Base-by-base conservation (phyloP, 92 coral and sea anemone species). In the Porites divaricata region DNA sequence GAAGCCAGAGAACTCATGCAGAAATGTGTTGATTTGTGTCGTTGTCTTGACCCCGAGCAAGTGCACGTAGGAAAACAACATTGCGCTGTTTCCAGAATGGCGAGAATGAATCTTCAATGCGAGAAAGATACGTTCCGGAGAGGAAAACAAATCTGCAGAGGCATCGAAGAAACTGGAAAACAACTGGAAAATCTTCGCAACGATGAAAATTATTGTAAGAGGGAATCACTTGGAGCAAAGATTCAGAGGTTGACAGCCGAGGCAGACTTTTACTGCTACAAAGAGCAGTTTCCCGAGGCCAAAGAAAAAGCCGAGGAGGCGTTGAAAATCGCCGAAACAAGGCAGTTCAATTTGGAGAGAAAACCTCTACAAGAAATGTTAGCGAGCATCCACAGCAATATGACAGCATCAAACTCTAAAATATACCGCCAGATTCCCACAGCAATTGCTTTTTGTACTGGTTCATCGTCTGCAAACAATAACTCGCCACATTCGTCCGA, bases 401-500 rank as follows among this genome's bases (percentile, higher is more conserved):
- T 75, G 1, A 26, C 49, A 15, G 67, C 19, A 21, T 8, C 79
- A 15, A 54, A 28, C 20, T 2, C 20, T 26, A 12, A 21, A 52
- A 2, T 28, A 75, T 75, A n/a, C 25, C 17, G 79, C 15, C 15
- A 56, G 48, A 16, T 11, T 26, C 65, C 21, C 24, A 23, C 21
- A 35, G 20, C 45, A 7, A 65, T 22, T 11, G 70, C 61, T 62
- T 77, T 72, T 21, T 78, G 74, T 49, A 63, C 66, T 20, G 77
- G 57, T 16, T 61, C 62, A 17, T 17, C 21, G 35, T 54, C 57
- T 8, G 25, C 72, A 26, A 20, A 64, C 49, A 78, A 35, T 8
- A 64, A 63, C 45, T 20, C 72, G 41, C 81, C 76, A n/a, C 8
- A 69, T 13, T 81, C 76, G 9, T 66, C 75, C 5, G 72, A 80